Conservation (phyloP, 2,888 invertebrate species). For the Callyntrura sp. region DNA sequence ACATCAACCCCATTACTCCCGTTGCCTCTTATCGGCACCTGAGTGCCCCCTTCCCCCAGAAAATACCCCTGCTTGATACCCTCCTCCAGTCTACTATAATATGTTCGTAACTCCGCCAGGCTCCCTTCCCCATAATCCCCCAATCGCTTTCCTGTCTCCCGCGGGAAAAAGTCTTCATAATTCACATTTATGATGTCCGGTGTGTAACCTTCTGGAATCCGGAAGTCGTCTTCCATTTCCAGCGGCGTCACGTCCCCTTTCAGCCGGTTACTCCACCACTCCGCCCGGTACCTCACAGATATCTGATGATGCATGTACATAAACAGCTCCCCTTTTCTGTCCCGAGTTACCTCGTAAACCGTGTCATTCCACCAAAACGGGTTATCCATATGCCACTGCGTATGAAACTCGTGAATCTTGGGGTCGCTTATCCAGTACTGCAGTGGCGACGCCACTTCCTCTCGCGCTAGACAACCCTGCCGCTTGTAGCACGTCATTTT, state of each 20-base stretch:
- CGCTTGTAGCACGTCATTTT: constrained; percentile 9
- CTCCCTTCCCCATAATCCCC: constrained; percentile 13
- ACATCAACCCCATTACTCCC: no score
- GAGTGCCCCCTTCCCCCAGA: no score
- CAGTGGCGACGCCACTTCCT: constrained; percentile 87
- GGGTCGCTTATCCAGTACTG: constrained; percentile 91
- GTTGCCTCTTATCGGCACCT: no score
- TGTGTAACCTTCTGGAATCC: constrained; percentile 32
- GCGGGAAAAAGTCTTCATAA: background rate
- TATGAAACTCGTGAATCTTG: constrained; percentile 89
- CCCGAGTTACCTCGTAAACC: constrained; percentile 86
- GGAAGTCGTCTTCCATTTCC: constrained; percentile 85
- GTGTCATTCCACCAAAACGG: constrained; percentile 89
- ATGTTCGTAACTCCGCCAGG: constrained; percentile 4
- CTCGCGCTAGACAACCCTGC: background rate
- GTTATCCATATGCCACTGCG: constrained; percentile 88
- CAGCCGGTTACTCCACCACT: constrained; percentile 90
- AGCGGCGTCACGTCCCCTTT: constrained; percentile 89
- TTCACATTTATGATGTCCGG: constrained; percentile 60
- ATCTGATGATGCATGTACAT: constrained; percentile 90
- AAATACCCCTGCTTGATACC: constrained; percentile 47
- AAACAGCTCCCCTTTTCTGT: constrained; percentile 89
- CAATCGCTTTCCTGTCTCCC: background rate
- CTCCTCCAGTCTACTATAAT: background rate
- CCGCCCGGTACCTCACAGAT: constrained; percentile 89